A percentile compares a stretch with the other conserved stretches of the same genome.
Evolutionary conservation across 2,113 vertebrate species (phyloP).

Genomic region (Sinocyclocheilus grahami): DNA sequence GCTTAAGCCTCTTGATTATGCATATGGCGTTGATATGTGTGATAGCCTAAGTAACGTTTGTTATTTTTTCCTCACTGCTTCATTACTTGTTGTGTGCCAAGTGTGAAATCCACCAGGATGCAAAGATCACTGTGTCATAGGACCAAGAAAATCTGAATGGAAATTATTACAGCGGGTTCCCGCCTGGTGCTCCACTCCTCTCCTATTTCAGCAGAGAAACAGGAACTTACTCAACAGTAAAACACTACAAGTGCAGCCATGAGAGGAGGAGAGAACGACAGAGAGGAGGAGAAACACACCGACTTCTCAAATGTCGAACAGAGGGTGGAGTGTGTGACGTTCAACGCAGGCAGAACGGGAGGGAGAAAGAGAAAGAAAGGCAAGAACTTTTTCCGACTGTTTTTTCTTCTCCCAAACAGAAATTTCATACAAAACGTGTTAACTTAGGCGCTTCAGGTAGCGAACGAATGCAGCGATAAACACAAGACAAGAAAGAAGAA

Average conservation of each 20-base stretch:
- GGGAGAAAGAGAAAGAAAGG: slow-evolving; percentile 70
- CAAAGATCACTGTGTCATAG: neutral
- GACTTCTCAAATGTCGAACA: slow-evolving; percentile 62
- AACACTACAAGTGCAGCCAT: slow-evolving; percentile 13
- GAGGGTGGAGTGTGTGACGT: slow-evolving; percentile 71
- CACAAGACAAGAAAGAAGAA: slow-evolving; percentile 6
- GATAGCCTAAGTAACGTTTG: neutral
- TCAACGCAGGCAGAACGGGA: slow-evolving; percentile 66
- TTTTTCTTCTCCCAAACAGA: slow-evolving; percentile 52
- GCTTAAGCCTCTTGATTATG: neutral
- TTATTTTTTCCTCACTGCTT: neutral
- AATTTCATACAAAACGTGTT: slow-evolving; percentile 36
- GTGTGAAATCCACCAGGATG: neutral
- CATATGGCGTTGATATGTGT: neutral
- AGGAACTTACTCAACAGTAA: neutral
- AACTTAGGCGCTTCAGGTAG: slow-evolving; percentile 34
- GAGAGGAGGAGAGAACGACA: neutral
- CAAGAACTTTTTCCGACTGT: slow-evolving; percentile 68
- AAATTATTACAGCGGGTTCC: slow-evolving; percentile 14
- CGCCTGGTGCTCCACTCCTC: neutral
- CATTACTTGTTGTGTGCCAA: neutral
- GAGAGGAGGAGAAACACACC: slow-evolving; percentile 37
- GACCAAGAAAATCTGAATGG: slow-evolving; percentile 11
- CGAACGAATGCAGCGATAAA: slow-evolving; percentile 39
- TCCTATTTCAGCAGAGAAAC: slow-evolving; percentile 23